Evolutionary conservation across 2,797 vertebrate genomes (phyloP).

Genomic region (Kryptopterus vitreolus): DNA sequence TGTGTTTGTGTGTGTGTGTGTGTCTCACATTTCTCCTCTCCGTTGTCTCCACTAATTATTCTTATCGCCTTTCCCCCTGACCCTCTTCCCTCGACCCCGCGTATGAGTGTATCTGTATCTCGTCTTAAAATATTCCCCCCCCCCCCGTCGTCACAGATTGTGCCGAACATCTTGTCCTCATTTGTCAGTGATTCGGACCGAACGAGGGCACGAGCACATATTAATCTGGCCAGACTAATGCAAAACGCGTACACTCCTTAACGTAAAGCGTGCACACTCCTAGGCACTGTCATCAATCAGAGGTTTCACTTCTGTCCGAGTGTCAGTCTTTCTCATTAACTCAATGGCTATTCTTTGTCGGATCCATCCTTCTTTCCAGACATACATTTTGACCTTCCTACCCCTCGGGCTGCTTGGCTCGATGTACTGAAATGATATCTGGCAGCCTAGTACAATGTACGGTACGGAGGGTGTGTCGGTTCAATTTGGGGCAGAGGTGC

Average conservation of each 20-base stretch:
- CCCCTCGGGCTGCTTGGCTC: background rate
- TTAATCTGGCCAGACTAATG: background rate
- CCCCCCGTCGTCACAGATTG: no score
- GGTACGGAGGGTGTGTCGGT: no score
- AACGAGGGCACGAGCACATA: background rate
- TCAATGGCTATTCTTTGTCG: background rate
- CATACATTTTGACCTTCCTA: background rate
- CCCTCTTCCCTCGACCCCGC: conserved; percentile 42
- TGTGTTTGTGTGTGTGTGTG: conserved; percentile 13
- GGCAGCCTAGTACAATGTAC: conserved; percentile 22
- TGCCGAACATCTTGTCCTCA: background rate
- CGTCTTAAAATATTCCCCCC: background rate
- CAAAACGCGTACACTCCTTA: background rate
- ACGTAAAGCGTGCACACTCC: background rate
- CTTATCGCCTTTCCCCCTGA: conserved; percentile 23
- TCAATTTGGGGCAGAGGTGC: conserved; percentile 15
- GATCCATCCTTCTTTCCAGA: background rate
- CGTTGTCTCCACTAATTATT: conserved; percentile 29
- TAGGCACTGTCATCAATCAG: background rate
- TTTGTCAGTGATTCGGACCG: background rate
- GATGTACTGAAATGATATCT: background rate
- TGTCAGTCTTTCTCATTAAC: conserved; percentile 11
- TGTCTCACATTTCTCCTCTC: conserved; percentile 37
- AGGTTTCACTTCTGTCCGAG: background rate
- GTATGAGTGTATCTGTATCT: conserved; percentile 17